phyloP scores from a whole-genome alignment of 2,888 invertebrate genomes.

The Pseudococcus longispinus region DNA sequence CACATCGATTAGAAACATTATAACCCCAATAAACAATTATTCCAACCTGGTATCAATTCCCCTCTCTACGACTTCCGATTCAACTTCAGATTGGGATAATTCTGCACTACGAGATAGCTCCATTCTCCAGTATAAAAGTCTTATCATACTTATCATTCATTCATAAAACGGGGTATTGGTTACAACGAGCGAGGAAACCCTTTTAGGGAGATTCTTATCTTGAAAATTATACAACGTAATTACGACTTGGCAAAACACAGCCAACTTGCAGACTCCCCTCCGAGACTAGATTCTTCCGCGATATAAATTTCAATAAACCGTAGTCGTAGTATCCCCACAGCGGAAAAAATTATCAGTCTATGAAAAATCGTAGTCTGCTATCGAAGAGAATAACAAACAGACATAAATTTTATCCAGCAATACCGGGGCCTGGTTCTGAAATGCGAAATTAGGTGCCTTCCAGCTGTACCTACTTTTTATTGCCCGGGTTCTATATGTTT shows the following conservation, averaged over 20 bases:
- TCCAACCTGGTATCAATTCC: not conserved
- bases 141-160: not conserved
- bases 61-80: not conserved
- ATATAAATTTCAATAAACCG: not conserved
- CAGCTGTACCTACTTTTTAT: slow-evolving; percentile 22
- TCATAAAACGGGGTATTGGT: not conserved
- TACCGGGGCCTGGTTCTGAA: not conserved
- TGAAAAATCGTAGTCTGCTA: not conserved
- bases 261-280: not conserved
- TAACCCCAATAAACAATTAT: not conserved
- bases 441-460: not conserved
- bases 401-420: not conserved
- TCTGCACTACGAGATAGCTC: too few relatives aligned
- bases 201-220: not conserved
- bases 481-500: not conserved
- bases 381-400: not conserved
- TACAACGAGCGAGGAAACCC: not conserved
- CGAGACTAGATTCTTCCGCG: not conserved
- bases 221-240: not conserved
- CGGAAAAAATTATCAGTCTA: not conserved
- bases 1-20: not conserved
- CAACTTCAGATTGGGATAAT: not conserved
- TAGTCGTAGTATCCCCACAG: not conserved
- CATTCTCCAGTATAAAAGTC: not conserved
- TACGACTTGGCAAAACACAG: not conserved